Evolutionary conservation across 2,888 invertebrate species (phyloP).

Genomic region (Drosophila picticornis): DNA sequence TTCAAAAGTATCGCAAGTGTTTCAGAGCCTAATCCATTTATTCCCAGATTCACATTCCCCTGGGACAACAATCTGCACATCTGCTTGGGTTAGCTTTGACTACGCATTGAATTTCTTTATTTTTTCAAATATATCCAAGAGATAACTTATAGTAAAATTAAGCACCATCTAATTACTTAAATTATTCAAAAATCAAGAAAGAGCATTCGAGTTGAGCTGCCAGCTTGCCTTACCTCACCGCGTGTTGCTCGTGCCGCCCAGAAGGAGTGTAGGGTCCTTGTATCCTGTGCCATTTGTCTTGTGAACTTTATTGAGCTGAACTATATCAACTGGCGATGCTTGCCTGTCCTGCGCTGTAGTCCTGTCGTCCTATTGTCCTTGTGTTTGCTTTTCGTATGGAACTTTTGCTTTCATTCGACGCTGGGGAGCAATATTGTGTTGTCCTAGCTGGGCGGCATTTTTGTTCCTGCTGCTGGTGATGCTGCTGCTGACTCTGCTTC

Average conservation of each 20-base stretch:
- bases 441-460: conserved; percentile 41
- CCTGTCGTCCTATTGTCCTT: conserved; percentile 10
- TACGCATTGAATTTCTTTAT: not conserved
- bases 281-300: conserved; percentile 41
- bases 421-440: conserved; percentile 69
- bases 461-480: conserved; percentile 7
- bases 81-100: not conserved
- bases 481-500: not conserved
- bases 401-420: conserved; percentile 83
- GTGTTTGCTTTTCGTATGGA: conserved; percentile 27
- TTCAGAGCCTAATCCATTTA: not conserved
- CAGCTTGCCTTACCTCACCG: not conserved
- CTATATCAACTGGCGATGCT: conserved; percentile 3
- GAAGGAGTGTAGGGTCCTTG: not conserved
- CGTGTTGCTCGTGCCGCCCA: not conserved
- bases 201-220: not conserved
- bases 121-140: not conserved
- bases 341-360: not conserved
- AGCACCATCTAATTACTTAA: not conserved
- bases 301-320: conserved; percentile 55
- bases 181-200: not conserved
- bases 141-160: not conserved
- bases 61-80: not conserved
- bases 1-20: not conserved
- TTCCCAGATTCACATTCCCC: not conserved